A percentile compares a stretch with the other conserved stretches of the same genome.
Conservation (phyloP, 1,140 invertebrate genomes). For the Cataglyphis hispanica region DNA sequence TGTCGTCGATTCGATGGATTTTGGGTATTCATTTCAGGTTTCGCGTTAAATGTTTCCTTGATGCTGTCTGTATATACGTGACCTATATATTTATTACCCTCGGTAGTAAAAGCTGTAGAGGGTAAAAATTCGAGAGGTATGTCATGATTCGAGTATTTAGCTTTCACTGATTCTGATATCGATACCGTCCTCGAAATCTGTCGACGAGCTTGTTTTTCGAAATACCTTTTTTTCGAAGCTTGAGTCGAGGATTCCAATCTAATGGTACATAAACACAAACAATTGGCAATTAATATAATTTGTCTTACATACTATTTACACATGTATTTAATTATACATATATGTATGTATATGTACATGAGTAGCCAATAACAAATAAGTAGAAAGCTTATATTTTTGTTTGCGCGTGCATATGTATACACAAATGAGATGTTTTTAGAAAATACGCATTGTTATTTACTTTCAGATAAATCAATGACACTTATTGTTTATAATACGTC, state of each 20-base stretch:
- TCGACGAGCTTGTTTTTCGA: constrained; percentile 50
- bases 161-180: constrained; percentile 44
- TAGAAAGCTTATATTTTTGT: background rate
- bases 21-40: constrained; percentile 61
- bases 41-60: constrained; percentile 51
- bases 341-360: no score
- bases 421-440: background rate
- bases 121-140: constrained; percentile 56
- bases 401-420: no score
- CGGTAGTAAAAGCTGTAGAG: constrained; percentile 46
- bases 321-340: background rate
- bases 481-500: background rate
- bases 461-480: background rate
- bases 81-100: constrained; percentile 38
- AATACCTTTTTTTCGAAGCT: constrained; percentile 70
- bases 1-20: constrained; percentile 70
- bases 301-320: background rate
- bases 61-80: constrained; percentile 17
- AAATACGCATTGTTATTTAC: background rate
- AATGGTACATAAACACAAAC: background rate
- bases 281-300: constrained; percentile 9
- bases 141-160: constrained; percentile 58
- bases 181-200: constrained; percentile 11
- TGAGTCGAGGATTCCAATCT: constrained; percentile 72
- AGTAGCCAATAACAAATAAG: background rate